Evolutionary conservation across 2,113 vertebrate genomes (phyloP).

Genomic region (Austrofundulus limnaeus): DNA sequence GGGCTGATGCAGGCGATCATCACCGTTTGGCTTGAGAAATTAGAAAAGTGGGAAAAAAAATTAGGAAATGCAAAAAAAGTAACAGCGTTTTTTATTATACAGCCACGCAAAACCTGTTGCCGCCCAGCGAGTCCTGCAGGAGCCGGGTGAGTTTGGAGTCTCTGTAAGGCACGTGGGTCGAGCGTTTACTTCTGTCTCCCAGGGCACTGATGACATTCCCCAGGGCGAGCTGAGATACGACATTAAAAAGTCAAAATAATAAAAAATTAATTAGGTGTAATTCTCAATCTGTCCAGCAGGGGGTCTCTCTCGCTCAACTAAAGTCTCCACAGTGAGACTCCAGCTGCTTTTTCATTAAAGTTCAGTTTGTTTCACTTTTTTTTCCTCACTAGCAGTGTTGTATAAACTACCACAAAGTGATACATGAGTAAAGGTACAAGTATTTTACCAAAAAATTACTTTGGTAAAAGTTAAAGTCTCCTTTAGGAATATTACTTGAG

Average conservation of each 20-base stretch:
- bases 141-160: conserved; percentile 97
- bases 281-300: conserved; percentile 43
- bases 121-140: conserved; percentile 95
- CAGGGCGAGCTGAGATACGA: conserved; percentile 84
- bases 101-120: conserved; percentile 97
- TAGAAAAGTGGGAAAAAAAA: conserved; percentile 46
- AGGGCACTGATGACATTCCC: conserved; percentile 98
- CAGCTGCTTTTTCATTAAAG: not conserved
- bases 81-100: no score
- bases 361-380: not conserved
- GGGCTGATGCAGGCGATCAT: conserved; percentile 99
- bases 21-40: conserved; percentile 89
- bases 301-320: conserved; percentile 25
- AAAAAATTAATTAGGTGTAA: not conserved
- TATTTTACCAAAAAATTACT: no score
- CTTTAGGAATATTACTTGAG: no score
- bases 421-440: no score
- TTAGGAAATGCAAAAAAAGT: no score
- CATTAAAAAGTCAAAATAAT: not conserved
- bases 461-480: no score
- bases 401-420: no score
- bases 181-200: conserved; percentile 94
- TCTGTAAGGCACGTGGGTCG: conserved; percentile 94
- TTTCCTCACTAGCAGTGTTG: no score
- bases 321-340: not conserved